Conservation (phyloP, 2,797 vertebrate genomes). For the Xenentodon cancila region DNA sequence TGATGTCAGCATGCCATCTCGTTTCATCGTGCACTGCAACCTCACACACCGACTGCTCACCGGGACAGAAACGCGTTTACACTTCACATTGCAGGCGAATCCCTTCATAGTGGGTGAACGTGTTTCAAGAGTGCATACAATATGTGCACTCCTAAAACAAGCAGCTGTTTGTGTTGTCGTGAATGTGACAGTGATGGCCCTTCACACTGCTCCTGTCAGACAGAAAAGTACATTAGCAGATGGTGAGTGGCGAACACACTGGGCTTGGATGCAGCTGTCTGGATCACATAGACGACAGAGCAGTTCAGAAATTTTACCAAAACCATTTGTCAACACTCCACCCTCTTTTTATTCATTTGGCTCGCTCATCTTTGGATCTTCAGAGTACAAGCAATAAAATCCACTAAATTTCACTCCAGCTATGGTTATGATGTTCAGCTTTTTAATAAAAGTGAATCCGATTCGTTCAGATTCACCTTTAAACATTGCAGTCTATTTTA, state of each 20-base stretch:
- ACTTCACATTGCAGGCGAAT: conserved; percentile 37
- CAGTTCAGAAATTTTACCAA: no score
- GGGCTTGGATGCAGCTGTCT: no score
- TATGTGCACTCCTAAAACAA: neutral
- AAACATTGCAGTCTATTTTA: no score
- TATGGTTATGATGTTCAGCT: no score
- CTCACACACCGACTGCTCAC: conserved; percentile 49
- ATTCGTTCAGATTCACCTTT: no score
- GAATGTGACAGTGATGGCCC: conserved; percentile 48
- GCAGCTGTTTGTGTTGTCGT: conserved; percentile 1
- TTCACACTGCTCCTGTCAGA: conserved; percentile 50
- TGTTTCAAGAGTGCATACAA: conserved; percentile 32
- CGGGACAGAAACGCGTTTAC: conserved; percentile 60
- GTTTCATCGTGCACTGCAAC: conserved; percentile 47
- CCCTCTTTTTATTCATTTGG: no score
- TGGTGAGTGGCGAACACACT: conserved; percentile 21
- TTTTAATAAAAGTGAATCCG: no score
- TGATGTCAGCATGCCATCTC: conserved; percentile 63
- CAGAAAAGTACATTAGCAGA: conserved; percentile 57
- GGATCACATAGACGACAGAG: no score
- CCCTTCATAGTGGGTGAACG: conserved; percentile 45
- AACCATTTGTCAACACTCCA: no score
- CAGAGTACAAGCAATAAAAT: no score
- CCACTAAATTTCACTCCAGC: no score
- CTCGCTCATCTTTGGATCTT: no score